Percentiles rank a stretch among this genome's conserved stretches.
phyloP scores from a whole-genome alignment of 2,888 invertebrate species.

The Lucinisca nassula region DNA sequence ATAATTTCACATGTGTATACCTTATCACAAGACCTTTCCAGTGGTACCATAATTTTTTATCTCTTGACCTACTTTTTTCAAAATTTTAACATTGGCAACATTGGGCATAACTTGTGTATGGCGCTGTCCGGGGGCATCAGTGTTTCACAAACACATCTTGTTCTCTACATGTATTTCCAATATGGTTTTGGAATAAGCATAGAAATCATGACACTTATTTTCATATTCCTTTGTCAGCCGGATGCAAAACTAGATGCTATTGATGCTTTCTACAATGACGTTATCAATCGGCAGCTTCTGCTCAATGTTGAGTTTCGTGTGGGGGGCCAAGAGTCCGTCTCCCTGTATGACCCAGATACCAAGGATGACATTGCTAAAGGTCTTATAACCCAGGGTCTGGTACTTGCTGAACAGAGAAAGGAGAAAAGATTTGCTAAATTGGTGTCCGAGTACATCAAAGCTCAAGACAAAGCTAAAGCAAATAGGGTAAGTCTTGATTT shows the following conservation, averaged over 20 bases:
- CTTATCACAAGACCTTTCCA: too few species aligned
- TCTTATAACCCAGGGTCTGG: constrained; percentile 95
- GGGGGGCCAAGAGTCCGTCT: constrained; percentile 85
- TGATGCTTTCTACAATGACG: constrained; percentile 91
- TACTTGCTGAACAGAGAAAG: constrained; percentile 93
- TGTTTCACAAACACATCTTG: too few species aligned
- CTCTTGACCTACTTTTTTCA: too few species aligned
- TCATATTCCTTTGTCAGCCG: constrained; percentile 88
- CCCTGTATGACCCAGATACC: constrained; percentile 82
- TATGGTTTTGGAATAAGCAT: too few species aligned
- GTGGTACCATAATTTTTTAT: too few species aligned
- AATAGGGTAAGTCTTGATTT: constrained; percentile 89
- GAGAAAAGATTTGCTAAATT: constrained; percentile 93
- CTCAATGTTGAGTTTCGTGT: constrained; percentile 92
- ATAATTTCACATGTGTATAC: too few species aligned
- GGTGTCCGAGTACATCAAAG: constrained; percentile 94
- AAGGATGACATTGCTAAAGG: constrained; percentile 93
- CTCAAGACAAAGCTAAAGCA: constrained; percentile 95
- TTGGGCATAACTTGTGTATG: too few species aligned
- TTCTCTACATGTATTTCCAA: too few species aligned
- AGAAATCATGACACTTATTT: too few species aligned
- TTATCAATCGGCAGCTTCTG: constrained; percentile 93
- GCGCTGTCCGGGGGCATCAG: too few species aligned
- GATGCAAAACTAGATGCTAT: constrained; percentile 94
- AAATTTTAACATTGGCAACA: too few species aligned